A percentile compares a stretch with the other conserved stretches of the same genome.
Evolutionary conservation across 2,797 vertebrate genomes (phyloP).

Genomic region (Sebastes cheni): DNA sequence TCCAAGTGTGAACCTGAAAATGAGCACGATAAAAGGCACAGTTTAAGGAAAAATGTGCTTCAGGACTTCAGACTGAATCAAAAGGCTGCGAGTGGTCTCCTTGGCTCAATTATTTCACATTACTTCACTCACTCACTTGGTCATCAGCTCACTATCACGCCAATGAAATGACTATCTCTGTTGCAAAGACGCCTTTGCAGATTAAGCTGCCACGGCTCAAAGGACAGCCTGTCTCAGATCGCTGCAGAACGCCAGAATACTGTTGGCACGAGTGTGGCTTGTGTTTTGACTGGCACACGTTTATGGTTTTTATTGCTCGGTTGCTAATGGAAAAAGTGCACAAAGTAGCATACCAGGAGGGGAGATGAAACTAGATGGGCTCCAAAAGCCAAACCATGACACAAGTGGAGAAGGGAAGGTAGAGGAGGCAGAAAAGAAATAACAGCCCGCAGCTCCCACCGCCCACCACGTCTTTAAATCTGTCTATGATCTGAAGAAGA

Average conservation of each 20-base stretch:
- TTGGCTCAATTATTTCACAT: slow-evolving; percentile 14
- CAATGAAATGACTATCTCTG: slow-evolving; percentile 22
- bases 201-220: slow-evolving; percentile 21
- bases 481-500: slow-evolving; percentile 71
- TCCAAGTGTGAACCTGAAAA: not conserved
- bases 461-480: slow-evolving; percentile 67
- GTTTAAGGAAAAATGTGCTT: not conserved
- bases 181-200: slow-evolving; percentile 27
- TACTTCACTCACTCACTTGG: not conserved
- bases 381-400: slow-evolving; percentile 44
- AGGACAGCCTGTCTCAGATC: slow-evolving; percentile 38
- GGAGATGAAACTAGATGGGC: slow-evolving; percentile 39
- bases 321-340: slow-evolving; percentile 20
- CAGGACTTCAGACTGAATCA: not conserved
- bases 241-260: slow-evolving; percentile 18
- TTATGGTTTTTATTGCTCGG: slow-evolving; percentile 7
- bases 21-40: not conserved
- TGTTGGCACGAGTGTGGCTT: slow-evolving; percentile 10
- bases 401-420: slow-evolving; percentile 46
- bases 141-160: slow-evolving; percentile 12
- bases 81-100: not conserved
- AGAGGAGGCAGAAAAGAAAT: slow-evolving; percentile 37
- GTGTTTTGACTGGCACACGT: slow-evolving; percentile 30
- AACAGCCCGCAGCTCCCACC: slow-evolving; percentile 61
- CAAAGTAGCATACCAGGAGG: slow-evolving; percentile 32